These are phyloP conservation scores for Drosophila nigrodunni DNA, from an alignment of 1,140 invertebrate species.

Conservation along the genomic window DNA sequence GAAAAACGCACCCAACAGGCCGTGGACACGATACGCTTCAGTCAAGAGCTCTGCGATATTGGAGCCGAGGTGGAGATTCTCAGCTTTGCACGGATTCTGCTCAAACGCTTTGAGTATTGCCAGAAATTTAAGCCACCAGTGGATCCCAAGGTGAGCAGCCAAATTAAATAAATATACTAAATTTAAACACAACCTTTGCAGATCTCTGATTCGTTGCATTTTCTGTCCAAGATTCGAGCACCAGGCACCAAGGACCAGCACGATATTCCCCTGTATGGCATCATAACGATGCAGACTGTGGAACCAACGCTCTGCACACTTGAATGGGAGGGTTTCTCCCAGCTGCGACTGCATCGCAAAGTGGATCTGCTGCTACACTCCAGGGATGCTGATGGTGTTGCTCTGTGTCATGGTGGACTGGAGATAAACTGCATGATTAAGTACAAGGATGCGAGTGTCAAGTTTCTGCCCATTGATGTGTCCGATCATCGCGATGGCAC, in stretches of 20 bases:
- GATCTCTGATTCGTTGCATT: slow-evolving; percentile 85
- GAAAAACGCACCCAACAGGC: slow-evolving; percentile 84
- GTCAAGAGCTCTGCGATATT: slow-evolving; percentile 87
- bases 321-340: slow-evolving; percentile 85
- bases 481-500: slow-evolving; percentile 87
- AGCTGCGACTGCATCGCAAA: slow-evolving; percentile 85
- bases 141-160: slow-evolving; percentile 76
- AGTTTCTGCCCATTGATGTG: slow-evolving; percentile 85
- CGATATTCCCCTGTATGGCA: slow-evolving; percentile 85
- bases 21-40: slow-evolving; percentile 86
- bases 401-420: slow-evolving; percentile 86
- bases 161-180: neutral
- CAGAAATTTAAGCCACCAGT: slow-evolving; percentile 85
- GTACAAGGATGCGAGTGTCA: slow-evolving; percentile 81
- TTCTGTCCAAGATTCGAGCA: slow-evolving; percentile 85
- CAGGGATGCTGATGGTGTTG: slow-evolving; percentile 86
- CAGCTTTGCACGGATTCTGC: slow-evolving; percentile 87
- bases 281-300: slow-evolving; percentile 86
- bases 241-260: slow-evolving; percentile 77
- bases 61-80: slow-evolving; percentile 89
- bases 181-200: neutral
- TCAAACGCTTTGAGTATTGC: slow-evolving; percentile 87
- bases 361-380: slow-evolving; percentile 85
- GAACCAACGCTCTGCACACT: slow-evolving; percentile 86
- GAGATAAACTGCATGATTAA: slow-evolving; percentile 84